These are phyloP conservation scores for Brassicogethes aeneus DNA, from an alignment of 2,888 invertebrate genomes.

Conservation along the genomic window DNA sequence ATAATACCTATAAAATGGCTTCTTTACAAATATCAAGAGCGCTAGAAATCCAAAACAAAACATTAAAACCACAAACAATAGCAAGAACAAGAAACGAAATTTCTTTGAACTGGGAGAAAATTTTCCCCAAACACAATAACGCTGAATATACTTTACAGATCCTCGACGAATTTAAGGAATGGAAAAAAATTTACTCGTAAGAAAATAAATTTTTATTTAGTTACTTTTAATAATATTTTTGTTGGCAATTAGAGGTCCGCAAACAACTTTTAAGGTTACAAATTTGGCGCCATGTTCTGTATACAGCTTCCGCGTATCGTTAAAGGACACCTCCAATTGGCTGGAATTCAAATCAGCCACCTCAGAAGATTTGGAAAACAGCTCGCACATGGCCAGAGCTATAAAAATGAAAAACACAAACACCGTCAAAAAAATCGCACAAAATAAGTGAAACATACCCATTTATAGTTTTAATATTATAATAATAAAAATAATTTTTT, in stretches of 20 bases:
- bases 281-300: constrained; percentile 44
- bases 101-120: too few relatives aligned
- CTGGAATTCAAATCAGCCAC: constrained; percentile 30
- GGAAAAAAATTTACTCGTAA: constrained; percentile 15
- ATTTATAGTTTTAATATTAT: neutral
- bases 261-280: constrained; percentile 38
- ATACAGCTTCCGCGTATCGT: constrained; percentile 43
- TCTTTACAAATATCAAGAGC: too few relatives aligned
- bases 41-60: too few relatives aligned
- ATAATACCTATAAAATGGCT: too few relatives aligned
- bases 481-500: constrained; percentile 1
- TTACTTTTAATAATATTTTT: neutral
- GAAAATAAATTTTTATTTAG: neutral
- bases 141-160: constrained; percentile 20
- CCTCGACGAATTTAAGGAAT: constrained; percentile 21
- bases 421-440: neutral
- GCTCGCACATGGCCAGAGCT: constrained; percentile 31
- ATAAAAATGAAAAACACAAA: constrained; percentile 11
- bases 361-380: constrained; percentile 26
- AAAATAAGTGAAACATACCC: neutral
- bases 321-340: constrained; percentile 30
- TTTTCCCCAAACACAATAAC: constrained; percentile 1
- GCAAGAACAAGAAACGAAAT: too few relatives aligned
- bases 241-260: constrained; percentile 36
- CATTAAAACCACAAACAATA: too few relatives aligned